Evolutionary conservation across 2,797 vertebrate genomes (phyloP).

Genomic region (Diceros bicornis): DNA sequence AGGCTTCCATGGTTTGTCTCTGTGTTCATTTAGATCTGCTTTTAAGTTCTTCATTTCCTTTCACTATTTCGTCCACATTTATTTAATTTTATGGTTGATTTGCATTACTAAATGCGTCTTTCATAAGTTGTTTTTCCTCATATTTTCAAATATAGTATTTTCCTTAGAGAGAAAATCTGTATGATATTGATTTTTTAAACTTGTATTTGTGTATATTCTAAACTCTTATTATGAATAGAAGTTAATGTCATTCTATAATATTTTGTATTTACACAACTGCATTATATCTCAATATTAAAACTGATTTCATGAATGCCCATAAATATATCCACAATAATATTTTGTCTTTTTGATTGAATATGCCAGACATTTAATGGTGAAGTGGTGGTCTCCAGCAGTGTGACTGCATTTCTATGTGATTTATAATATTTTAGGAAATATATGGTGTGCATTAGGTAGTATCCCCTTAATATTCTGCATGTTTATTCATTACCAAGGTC

Average conservation of each 20-base stretch:
- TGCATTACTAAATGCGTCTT: neutral
- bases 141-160: neutral
- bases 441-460: neutral
- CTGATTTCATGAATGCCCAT: neutral
- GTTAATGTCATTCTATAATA: neutral
- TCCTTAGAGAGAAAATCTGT: neutral
- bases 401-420: neutral
- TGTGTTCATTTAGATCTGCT: neutral
- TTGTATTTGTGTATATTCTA: neutral
- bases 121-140: neutral
- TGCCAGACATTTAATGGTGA: neutral
- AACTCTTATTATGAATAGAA: neutral
- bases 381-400: neutral
- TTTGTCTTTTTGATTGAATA: neutral
- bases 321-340: neutral
- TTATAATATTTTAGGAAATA: neutral
- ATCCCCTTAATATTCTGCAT: neutral
- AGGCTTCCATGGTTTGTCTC: neutral
- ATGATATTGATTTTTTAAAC: neutral
- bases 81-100: neutral
- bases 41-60: neutral
- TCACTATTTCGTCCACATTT: neutral
- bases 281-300: neutral
- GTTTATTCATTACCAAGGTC: neutral
- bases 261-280: neutral